Base-by-base conservation (phyloP, 2,797 vertebrate genomes). In the Thripadectes ignobilis region DNA sequence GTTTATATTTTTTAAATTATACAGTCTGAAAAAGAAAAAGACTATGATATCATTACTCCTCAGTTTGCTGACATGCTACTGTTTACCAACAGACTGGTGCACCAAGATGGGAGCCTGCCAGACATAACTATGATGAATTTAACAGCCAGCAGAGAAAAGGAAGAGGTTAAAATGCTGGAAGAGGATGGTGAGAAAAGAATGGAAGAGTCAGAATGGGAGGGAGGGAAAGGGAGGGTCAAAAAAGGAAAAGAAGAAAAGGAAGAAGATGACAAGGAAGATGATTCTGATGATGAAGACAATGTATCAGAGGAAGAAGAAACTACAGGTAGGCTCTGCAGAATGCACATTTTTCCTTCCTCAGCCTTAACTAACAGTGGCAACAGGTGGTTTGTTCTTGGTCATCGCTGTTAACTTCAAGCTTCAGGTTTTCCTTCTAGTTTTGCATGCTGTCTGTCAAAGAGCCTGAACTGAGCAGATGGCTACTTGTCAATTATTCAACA, bases 91-190 rank as follows among this genome's bases (percentile, higher is more conserved):
- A 99, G 99, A 95, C 96, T 99, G 95, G 99, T 98, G 34, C 98
- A 99, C 94, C 99, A 98, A 22, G 99, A 99, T 20, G 99, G 98
- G 81, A 99, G 99, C 95, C 98, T 99, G 88, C 99, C 99, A 2
- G 99, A 99, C 97, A 97, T 99, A 80, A 98, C 99, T 94, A 98
- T 99, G 98, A 98, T 99, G 97, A 99, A 98, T 86, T 95, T 98
- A 89, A 98, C 98, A 58, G 93, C 98, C 22, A 98, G 97, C 93
- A 82, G 96, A 65, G 98, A 98, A 93, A 97, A 98, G 75, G 97
- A 96, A 21, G 98, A 98, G 52, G 97, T 85, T 85, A 97, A 95
- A 85, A 97, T 95, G 80, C 41, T 97, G 63, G 95, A 96, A 52
- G 97, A 96, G 27, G 82, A 94, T 93, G 95, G 92, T 95, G 95